Evolutionary conservation across 1,140 invertebrate genomes (phyloP).

Genomic region (Pogonomyrmex californicus): DNA sequence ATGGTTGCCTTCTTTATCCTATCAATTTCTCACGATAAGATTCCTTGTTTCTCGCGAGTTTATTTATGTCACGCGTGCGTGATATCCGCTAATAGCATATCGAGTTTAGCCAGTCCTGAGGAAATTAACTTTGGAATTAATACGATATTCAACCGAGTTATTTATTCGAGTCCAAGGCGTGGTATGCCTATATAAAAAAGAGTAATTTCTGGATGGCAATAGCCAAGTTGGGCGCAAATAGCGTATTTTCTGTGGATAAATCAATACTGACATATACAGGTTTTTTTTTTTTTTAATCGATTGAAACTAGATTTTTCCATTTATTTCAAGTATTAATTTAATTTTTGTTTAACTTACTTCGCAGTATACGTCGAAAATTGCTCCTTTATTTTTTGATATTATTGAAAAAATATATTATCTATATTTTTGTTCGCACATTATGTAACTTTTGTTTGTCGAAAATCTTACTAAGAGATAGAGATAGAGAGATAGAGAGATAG

Average conservation of each 20-base stretch:
- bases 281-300: too few species aligned
- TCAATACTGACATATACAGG: neutral
- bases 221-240: neutral
- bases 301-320: neutral
- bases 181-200: neutral
- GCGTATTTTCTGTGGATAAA: neutral
- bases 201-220: slow-evolving; percentile 16
- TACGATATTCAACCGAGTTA: neutral
- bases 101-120: neutral
- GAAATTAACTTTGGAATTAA: slow-evolving; percentile 1
- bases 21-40: neutral
- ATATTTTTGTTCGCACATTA: too few species aligned
- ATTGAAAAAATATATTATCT: too few species aligned
- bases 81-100: neutral
- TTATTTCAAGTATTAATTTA: neutral
- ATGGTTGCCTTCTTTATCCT: neutral
- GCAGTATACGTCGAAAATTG: too few species aligned
- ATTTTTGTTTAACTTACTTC: neutral
- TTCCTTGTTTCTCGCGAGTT: neutral
- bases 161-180: neutral
- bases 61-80: neutral
- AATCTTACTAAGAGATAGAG: too few species aligned
- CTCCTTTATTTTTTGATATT: too few species aligned
- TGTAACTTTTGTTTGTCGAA: too few species aligned
- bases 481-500: too few species aligned